Evolutionary conservation across 2,113 vertebrate species (phyloP).

Genomic region (Gnathonemus longibarbis): DNA sequence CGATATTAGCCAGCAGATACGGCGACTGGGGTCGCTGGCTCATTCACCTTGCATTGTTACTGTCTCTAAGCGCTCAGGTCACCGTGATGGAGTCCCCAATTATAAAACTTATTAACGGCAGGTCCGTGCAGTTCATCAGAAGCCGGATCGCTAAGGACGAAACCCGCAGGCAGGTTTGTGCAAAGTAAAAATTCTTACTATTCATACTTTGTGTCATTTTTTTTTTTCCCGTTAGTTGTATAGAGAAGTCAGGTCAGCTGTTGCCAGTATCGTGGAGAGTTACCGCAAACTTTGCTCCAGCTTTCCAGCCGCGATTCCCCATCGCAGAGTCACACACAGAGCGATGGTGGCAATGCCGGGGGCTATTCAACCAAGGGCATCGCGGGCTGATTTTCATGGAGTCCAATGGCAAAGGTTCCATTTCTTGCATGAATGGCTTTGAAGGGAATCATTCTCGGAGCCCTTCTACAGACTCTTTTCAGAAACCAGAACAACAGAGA

Average conservation of each 20-base stretch:
- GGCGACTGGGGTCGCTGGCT: not conserved
- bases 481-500: slow-evolving; percentile 21
- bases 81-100: not conserved
- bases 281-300: not conserved
- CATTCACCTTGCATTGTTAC: not conserved
- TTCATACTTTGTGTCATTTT: not conserved
- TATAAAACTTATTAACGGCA: not conserved
- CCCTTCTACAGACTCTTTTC: slow-evolving; percentile 33
- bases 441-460: slow-evolving; percentile 35
- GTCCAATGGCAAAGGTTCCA: slow-evolving; percentile 18
- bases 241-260: not conserved
- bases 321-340: not conserved
- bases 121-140: not conserved
- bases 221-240: not conserved
- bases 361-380: not conserved
- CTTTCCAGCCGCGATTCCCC: not conserved
- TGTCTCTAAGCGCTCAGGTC: not conserved
- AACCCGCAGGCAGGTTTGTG: not conserved
- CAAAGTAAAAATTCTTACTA: not conserved
- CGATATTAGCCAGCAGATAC: not conserved
- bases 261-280: not conserved
- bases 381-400: slow-evolving; percentile 23
- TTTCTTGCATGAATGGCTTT: slow-evolving; percentile 37
- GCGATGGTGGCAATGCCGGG: too few relatives aligned
- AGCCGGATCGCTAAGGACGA: not conserved